Evolutionary conservation across 2,797 vertebrate species (phyloP).

Genomic region (Halcyon smyrnensis): DNA sequence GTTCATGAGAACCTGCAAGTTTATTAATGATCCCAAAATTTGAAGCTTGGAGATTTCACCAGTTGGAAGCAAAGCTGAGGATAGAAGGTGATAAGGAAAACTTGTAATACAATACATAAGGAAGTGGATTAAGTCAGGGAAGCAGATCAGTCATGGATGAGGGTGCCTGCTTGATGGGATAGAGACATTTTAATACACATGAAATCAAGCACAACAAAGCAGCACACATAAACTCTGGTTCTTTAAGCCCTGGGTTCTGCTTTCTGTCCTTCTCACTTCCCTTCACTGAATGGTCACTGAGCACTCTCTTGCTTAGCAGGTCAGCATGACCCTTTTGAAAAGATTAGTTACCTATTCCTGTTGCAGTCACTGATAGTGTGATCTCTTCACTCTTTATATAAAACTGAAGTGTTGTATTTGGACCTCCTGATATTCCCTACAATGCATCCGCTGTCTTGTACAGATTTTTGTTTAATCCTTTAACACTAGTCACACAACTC

Average conservation of each 20-base stretch:
- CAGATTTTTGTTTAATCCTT: not conserved
- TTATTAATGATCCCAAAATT: not conserved
- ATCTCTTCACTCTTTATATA: not conserved
- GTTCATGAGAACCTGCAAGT: not conserved
- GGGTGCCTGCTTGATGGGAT: not conserved
- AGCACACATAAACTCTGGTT: not conserved
- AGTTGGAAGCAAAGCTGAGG: not conserved
- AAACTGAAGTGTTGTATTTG: not conserved
- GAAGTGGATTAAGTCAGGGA: not conserved
- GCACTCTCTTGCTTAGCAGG: not conserved
- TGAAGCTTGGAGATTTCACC: not conserved
- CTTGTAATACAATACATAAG: not conserved
- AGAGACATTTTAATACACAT: not conserved
- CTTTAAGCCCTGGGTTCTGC: not conserved
- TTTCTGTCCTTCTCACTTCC: not conserved
- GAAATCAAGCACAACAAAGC: not conserved
- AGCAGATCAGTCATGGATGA: not conserved
- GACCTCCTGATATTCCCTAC: not conserved
- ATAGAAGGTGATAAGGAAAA: not conserved
- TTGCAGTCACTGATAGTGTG: not conserved
- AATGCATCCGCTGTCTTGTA: not conserved
- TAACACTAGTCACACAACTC: not conserved
- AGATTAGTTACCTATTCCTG: not conserved
- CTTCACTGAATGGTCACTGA: not conserved
- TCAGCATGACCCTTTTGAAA: not conserved